These are phyloP conservation scores for Synanthedon vespiformis DNA, from an alignment of 2,888 invertebrate genomes.

Conservation along the genomic window DNA sequence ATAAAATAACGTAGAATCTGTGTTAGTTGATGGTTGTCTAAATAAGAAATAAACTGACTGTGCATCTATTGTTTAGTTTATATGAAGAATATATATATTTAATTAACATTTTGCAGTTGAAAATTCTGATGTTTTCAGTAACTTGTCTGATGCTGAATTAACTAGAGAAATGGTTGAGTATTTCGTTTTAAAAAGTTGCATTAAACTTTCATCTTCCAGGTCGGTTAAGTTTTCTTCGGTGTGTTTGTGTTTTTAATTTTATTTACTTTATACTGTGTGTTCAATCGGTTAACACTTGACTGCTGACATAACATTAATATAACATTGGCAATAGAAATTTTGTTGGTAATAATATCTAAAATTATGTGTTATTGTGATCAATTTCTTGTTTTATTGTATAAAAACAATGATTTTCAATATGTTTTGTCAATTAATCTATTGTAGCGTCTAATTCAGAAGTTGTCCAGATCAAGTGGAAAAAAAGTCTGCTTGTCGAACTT, in stretches of 20 bases:
- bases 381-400: too few species aligned
- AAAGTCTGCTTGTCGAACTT: too few species aligned
- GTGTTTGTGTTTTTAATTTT: conserved; percentile 27
- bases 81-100: conserved; percentile 18
- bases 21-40: conserved; percentile 47
- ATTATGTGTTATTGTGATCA: too few species aligned
- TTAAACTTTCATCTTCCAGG: conserved; percentile 15
- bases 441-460: too few species aligned
- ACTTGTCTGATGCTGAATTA: conserved; percentile 25
- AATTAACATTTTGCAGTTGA: conserved; percentile 32
- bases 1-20: conserved; percentile 23
- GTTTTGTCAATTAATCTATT: too few species aligned
- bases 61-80: conserved; percentile 33
- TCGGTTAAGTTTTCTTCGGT: conserved; percentile 22
- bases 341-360: too few species aligned
- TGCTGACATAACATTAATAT: too few species aligned
- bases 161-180: conserved; percentile 10
- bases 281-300: too few species aligned
- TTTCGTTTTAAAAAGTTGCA: conserved; percentile 4
- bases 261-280: conserved; percentile 6
- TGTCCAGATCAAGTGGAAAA: too few species aligned
- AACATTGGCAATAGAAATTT: too few species aligned
- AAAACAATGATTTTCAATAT: too few species aligned
- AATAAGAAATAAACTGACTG: conserved; percentile 23
- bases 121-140: conserved; percentile 32